Evolutionary conservation across 2,797 vertebrate species (phyloP).

Genomic region (Melanotaenia boesemani): DNA sequence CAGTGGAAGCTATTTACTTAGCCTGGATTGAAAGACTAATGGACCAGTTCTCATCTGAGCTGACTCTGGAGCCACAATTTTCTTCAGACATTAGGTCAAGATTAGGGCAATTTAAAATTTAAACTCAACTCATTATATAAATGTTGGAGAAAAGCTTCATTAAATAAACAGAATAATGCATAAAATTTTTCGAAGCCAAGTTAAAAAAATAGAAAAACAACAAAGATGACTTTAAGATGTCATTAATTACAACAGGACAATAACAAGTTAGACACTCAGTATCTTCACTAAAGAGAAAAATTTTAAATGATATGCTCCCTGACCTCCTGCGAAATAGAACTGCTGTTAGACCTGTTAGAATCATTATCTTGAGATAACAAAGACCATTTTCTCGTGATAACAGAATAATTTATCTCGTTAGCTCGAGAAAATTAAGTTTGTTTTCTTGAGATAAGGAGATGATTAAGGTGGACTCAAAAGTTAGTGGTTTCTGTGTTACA

Average conservation of each 20-base stretch:
- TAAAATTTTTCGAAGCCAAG: conserved; percentile 22
- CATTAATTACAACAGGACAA: conserved; percentile 19
- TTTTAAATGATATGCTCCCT: neutral
- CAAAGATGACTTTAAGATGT: neutral
- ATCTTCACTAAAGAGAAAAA: conserved; percentile 29
- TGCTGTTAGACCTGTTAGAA: neutral
- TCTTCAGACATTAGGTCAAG: conserved; percentile 36
- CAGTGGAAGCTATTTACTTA: conserved; percentile 66
- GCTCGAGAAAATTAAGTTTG: too few relatives aligned
- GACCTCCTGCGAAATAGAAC: neutral
- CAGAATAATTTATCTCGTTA: too few relatives aligned
- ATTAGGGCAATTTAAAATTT: conserved; percentile 29
- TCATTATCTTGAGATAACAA: too few relatives aligned
- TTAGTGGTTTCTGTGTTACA: too few relatives aligned
- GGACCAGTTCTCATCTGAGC: conserved; percentile 25
- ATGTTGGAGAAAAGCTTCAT: conserved; percentile 3
- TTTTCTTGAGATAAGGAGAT: too few relatives aligned
- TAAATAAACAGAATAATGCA: conserved; percentile 21
- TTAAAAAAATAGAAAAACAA: conserved; percentile 13
- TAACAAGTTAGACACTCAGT: conserved; percentile 28
- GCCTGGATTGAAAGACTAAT: conserved; percentile 56
- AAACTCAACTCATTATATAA: conserved; percentile 28
- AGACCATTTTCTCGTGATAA: too few relatives aligned
- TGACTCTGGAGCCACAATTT: conserved; percentile 42
- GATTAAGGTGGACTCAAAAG: too few relatives aligned